Conservation (phyloP, 1,140 invertebrate species). For the Drosophila pandora region DNA sequence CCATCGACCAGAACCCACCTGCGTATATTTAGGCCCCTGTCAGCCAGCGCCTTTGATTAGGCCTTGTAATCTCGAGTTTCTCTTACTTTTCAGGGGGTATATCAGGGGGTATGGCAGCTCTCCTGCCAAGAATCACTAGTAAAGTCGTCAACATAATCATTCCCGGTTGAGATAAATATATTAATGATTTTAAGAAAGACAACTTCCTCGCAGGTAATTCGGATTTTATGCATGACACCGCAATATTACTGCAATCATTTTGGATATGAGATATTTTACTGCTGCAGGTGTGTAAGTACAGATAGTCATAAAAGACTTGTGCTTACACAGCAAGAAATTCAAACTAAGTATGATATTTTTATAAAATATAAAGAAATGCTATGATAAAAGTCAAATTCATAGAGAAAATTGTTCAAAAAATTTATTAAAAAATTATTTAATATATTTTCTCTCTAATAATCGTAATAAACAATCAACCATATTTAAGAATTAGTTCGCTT, state of each 20-base stretch:
- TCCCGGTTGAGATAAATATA: background rate
- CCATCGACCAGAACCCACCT: conserved; percentile 9
- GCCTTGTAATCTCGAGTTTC: conserved; percentile 39
- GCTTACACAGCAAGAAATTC: conserved; percentile 4
- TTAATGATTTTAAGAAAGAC: background rate
- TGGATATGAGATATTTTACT: conserved; percentile 31
- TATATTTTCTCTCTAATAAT: too few species aligned
- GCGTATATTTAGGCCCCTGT: background rate
- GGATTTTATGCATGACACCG: conserved; percentile 4
- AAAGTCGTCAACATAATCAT: too few species aligned
- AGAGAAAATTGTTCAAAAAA: too few species aligned
- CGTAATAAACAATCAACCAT: too few species aligned
- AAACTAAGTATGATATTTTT: background rate
- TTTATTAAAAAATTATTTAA: too few species aligned
- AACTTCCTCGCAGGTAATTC: background rate
- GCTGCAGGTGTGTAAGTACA: conserved; percentile 23
- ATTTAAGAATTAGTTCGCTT: too few species aligned
- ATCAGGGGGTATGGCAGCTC: background rate
- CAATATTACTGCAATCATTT: conserved; percentile 35
- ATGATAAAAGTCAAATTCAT: too few species aligned
- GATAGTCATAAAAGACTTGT: conserved; percentile 10
- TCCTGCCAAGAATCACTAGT: background rate
- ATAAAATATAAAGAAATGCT: too few species aligned
- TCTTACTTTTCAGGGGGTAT: conserved; percentile 13
- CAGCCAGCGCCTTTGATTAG: conserved; percentile 42